Base-by-base conservation (phyloP, 2,113 vertebrate genomes). In the Sitta europaea region DNA sequence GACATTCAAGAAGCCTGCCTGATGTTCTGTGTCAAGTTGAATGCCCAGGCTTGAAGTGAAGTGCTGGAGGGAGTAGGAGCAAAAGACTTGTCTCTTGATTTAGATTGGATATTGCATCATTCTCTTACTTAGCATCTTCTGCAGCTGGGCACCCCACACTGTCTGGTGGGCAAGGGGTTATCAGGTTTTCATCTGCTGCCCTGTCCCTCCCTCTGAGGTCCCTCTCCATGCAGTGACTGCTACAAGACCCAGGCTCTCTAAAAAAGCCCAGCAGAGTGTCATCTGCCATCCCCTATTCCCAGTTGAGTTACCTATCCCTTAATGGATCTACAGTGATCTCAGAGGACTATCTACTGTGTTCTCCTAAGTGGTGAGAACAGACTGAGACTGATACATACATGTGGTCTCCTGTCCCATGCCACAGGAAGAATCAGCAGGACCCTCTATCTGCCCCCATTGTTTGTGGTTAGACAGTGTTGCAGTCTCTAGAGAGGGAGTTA, bases 301-400 rank as follows among this genome's bases (percentile, higher is more conserved):
- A 1, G 22, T 25, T 2, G 9, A 6, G 6, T 29, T 47, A n/a
- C 40, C 40, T 7, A 24, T 48, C 21, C 28, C 31, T 35, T 43
- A 61, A 38, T 0, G 0, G 33, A 66, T 21, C 24, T 16, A 1
- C 7, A 3, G 0, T 2, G 3, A 18, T 67, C 10, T 47, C 58
- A 21, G 9, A 43, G 31, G 63, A 4, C 45, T 47, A 15, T 1
- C 2, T n/a, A 1, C n/a, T 65, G n/a, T 40, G n/a, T 28, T 18
- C 19, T 55, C 4, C 0, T 4, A 36, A 35, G 14, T 57, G 50
- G 18, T 43, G 33, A 62, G 79, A 57, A 38, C 33, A 40, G 61
- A 10, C 65, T 45, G 67, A 72, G 72, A 10, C 21, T 72, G 10
- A 19, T 9, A 4, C 5, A 23, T 28, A 28, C 23, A 5, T 5